phyloP scores from a whole-genome alignment of 2,797 vertebrate genomes.

The Onychomys arenicola region DNA sequence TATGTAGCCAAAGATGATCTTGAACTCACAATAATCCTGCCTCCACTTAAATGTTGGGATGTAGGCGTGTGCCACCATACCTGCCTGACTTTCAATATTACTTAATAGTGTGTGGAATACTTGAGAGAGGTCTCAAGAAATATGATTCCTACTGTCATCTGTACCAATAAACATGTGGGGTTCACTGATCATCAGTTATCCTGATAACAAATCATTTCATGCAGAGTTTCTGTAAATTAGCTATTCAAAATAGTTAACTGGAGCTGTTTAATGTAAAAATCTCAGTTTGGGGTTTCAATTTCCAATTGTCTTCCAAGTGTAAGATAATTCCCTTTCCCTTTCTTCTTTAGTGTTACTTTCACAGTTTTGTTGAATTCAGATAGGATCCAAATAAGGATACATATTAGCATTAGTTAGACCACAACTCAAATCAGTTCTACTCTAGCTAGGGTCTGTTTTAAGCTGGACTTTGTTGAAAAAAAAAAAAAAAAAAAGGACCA shows the following conservation, averaged over 20 bases:
- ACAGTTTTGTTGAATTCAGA: not conserved
- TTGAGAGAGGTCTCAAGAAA: constrained; percentile 33
- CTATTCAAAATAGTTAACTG: not conserved
- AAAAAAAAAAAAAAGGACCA: not conserved
- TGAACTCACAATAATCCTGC: not conserved
- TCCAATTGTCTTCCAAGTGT: not conserved
- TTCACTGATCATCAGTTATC: not conserved
- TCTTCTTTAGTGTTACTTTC: not conserved
- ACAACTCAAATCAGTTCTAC: constrained; percentile 16
- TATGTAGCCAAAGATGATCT: not conserved
- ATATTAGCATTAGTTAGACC: not conserved
- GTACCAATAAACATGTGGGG: not conserved
- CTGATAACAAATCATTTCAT: constrained; percentile 54
- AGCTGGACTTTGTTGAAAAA: constrained; percentile 34
- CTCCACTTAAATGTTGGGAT: not conserved
- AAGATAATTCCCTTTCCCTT: not conserved
- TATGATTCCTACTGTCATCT: constrained; percentile 16
- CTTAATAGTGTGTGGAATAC: constrained; percentile 48
- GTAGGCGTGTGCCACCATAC: not conserved
- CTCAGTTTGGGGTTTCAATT: not conserved
- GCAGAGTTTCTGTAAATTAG: not conserved
- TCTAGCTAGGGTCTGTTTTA: not conserved
- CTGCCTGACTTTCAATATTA: not conserved
- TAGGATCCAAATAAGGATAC: constrained; percentile 34
- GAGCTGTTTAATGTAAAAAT: not conserved